A percentile compares a stretch with the other conserved stretches of the same genome.
These are phyloP conservation scores for Enoplosus armatus DNA, from an alignment of 2,797 vertebrate genomes.

Conservation along the genomic window DNA sequence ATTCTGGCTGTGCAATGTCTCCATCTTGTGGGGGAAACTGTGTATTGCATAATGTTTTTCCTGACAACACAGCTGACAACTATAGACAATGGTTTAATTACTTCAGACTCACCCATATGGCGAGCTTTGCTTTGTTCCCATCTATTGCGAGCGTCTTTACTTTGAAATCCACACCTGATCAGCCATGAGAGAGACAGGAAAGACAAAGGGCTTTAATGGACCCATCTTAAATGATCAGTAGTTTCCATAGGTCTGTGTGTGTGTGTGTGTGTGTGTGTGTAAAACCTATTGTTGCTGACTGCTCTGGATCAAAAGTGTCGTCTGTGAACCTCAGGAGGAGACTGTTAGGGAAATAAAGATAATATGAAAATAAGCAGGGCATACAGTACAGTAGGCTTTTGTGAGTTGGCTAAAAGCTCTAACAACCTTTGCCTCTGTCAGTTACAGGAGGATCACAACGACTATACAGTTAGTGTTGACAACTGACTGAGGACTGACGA, in stretches of 20 bases:
- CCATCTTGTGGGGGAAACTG: slow-evolving; percentile 60
- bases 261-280: not conserved
- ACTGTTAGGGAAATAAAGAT: slow-evolving; percentile 78
- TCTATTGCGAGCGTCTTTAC: slow-evolving; percentile 98
- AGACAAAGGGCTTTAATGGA: not conserved
- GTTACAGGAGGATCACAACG: not conserved
- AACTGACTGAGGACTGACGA: not conserved
- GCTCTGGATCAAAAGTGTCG: slow-evolving; percentile 97
- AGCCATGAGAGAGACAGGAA: not conserved
- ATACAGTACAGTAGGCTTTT: not conserved
- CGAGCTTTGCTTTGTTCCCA: slow-evolving; percentile 97
- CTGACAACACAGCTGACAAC: not conserved
- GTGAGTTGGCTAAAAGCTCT: not conserved
- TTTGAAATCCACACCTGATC: slow-evolving; percentile 97
- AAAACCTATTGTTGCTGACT: slow-evolving; percentile 96
- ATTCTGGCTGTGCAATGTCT: slow-evolving; percentile 42
- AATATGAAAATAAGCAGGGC: slow-evolving; percentile 33
- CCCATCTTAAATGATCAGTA: not conserved
- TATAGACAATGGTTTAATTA: not conserved
- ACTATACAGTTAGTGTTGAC: not conserved
- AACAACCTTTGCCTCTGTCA: not conserved
- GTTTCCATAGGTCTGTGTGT: not conserved
- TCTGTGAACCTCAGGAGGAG: slow-evolving; percentile 98
- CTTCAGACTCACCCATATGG: slow-evolving; percentile 94
- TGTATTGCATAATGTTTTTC: slow-evolving; percentile 62